phyloP scores from a whole-genome alignment of 2,888 invertebrate species.

The Cephalotes varians region DNA sequence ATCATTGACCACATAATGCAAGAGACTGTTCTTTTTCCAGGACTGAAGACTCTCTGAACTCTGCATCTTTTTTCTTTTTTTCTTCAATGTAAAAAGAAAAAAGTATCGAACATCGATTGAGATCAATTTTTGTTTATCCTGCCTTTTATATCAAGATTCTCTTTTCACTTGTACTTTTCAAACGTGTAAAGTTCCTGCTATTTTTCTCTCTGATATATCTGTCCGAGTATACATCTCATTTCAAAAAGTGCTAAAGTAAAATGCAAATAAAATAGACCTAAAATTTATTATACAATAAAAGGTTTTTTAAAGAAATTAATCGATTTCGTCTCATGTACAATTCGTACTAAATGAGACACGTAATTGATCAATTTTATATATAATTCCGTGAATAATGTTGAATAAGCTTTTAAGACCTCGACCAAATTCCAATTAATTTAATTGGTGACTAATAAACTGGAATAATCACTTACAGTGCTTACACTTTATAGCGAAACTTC shows the following conservation, averaged over 20 bases:
- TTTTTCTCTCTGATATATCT: neutral
- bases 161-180: neutral
- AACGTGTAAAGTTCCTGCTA: neutral
- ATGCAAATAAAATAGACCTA: neutral
- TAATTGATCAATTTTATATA: neutral
- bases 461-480: neutral
- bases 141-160: no score
- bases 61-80: no score
- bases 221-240: no score
- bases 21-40: no score
- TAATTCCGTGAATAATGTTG: neutral
- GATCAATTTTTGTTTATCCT: no score
- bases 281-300: no score
- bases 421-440: neutral
- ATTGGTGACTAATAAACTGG: neutral
- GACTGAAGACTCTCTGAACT: no score
- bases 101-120: no score
- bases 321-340: neutral
- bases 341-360: neutral
- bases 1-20: no score
- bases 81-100: no score
- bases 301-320: neutral
- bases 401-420: neutral
- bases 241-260: no score
- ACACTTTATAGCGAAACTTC: neutral